These are phyloP conservation scores for Calcarius ornatus DNA, from an alignment of 2,113 vertebrate species.

Conservation along the genomic window DNA sequence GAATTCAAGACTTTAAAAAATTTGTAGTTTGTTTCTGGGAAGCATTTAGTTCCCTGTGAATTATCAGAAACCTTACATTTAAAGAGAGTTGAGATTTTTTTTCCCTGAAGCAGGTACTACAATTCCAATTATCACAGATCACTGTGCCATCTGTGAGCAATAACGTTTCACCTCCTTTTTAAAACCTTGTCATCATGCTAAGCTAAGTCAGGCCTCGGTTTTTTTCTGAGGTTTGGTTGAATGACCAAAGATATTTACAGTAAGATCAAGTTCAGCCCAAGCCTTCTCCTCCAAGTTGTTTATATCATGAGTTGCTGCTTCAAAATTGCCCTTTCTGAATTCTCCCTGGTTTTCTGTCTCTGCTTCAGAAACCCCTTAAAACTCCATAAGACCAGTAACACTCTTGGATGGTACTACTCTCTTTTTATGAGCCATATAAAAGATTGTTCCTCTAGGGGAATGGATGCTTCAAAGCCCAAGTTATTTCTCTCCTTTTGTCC, in stretches of 20 bases:
- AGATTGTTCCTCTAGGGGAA: background rate
- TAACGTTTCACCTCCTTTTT: background rate
- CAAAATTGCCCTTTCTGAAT: background rate
- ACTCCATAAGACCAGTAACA: background rate
- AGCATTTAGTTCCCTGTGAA: background rate
- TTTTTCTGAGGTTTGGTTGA: background rate
- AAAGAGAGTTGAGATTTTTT: background rate
- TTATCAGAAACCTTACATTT: background rate
- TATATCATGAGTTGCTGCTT: background rate
- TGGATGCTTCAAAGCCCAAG: background rate
- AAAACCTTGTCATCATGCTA: background rate
- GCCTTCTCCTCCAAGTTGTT: background rate
- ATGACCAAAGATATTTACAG: background rate
- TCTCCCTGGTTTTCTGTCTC: background rate
- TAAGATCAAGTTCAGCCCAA: background rate
- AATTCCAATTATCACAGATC: background rate
- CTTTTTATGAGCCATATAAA: background rate
- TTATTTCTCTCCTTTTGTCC: background rate
- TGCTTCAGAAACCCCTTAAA: background rate
- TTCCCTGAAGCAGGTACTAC: background rate
- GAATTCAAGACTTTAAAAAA: background rate
- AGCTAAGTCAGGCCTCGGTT: background rate
- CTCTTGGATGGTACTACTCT: background rate
- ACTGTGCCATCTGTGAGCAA: background rate
- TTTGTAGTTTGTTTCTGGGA: background rate